Evolutionary conservation across 1,140 invertebrate species (phyloP).

Genomic region (Brachionus asplanchnoidis): DNA sequence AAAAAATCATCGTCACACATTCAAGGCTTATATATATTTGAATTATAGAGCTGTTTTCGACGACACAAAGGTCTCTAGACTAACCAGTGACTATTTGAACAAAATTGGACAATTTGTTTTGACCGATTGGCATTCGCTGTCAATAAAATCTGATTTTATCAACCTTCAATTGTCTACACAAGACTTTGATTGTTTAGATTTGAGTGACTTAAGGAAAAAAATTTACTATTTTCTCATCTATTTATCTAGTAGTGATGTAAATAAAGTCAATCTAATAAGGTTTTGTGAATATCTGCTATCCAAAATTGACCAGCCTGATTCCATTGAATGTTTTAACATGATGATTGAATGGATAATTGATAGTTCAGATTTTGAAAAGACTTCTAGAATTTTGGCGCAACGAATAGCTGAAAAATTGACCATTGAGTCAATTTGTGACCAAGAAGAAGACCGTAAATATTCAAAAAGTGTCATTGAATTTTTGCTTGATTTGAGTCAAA

Average conservation of each 20-base stretch:
- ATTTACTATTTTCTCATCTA: background rate
- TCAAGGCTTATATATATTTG: background rate
- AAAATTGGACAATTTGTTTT: background rate
- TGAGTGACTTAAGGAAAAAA: background rate
- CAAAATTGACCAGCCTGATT: background rate
- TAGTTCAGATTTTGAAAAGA: background rate
- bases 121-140: background rate
- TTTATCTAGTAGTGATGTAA: background rate
- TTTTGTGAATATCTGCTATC: background rate
- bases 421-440: background rate
- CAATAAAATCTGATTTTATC: background rate
- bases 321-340: background rate
- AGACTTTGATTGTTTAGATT: background rate
- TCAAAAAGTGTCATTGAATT: background rate
- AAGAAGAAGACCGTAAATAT: background rate
- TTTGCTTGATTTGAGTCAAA: background rate
- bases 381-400: background rate
- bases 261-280: background rate
- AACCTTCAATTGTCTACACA: background rate
- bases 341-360: background rate
- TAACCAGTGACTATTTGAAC: background rate
- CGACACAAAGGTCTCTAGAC: background rate
- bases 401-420: background rate
- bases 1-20: background rate
- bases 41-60: background rate